Conservation (phyloP, 2,888 invertebrate species). For the Caenorhabditis sulstoni region DNA sequence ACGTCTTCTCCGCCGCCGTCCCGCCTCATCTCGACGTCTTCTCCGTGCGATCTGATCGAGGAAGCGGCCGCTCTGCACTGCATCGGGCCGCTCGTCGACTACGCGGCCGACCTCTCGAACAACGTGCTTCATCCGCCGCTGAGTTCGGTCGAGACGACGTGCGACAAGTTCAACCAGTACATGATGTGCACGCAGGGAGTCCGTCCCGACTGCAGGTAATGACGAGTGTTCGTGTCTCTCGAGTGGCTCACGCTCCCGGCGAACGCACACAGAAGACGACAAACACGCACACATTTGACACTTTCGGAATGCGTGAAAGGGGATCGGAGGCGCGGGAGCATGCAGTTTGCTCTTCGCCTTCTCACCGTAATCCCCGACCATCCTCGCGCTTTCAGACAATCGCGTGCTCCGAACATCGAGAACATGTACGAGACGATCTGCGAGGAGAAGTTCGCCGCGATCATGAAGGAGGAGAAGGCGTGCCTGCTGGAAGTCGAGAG, state of each 20-base stretch:
- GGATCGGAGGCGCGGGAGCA: neutral
- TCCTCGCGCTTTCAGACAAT: conserved; percentile 48
- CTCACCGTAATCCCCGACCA: neutral
- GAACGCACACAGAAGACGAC: neutral
- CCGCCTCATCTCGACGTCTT: conserved; percentile 10
- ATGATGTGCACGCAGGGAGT: conserved; percentile 72
- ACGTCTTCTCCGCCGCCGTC: no score
- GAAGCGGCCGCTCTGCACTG: conserved; percentile 70
- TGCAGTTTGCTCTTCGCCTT: neutral
- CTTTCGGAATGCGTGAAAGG: conserved; percentile 4
- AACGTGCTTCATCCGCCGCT: conserved; percentile 69
- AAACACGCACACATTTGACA: conserved; percentile 23
- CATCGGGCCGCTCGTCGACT: conserved; percentile 67
- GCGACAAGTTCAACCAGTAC: conserved; percentile 69
- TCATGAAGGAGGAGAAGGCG: conserved; percentile 66
- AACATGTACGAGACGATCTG: conserved; percentile 75
- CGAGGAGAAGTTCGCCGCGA: conserved; percentile 65
- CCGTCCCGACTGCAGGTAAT: conserved; percentile 67
- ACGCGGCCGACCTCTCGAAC: conserved; percentile 57
- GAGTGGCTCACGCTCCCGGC: conserved; percentile 41
- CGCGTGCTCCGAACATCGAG: conserved; percentile 68
- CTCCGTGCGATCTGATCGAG: conserved; percentile 68
- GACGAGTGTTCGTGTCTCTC: conserved; percentile 19
- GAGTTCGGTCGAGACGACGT: conserved; percentile 61
- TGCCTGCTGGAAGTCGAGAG: conserved; percentile 68